phyloP scores from a whole-genome alignment of 1,140 invertebrate species.

The Orussus abietinus region DNA sequence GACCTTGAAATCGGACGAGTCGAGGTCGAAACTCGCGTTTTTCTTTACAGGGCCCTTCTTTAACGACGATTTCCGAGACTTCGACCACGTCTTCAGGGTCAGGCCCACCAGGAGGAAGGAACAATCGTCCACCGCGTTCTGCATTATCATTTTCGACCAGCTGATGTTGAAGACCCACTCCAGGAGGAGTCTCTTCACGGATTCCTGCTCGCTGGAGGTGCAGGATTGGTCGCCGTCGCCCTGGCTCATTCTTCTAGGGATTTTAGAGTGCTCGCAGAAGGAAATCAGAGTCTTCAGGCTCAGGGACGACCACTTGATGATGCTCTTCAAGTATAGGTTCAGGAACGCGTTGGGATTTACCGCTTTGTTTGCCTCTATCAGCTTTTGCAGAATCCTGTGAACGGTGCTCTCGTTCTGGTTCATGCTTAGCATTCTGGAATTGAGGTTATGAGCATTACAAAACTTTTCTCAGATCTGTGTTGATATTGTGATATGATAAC shows the following conservation, averaged over 20 bases:
- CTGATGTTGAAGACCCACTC: conserved; percentile 28
- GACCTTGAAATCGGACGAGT: too few species aligned
- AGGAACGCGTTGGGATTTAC: conserved; percentile 36
- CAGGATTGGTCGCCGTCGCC: too few species aligned
- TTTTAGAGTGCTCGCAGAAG: conserved; percentile 26
- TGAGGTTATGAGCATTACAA: neutral
- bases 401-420: conserved; percentile 42
- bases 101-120: conserved; percentile 32
- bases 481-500: too few species aligned
- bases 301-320: conserved; percentile 36
- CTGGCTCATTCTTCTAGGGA: too few species aligned
- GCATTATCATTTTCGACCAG: conserved; percentile 15
- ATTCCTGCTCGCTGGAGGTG: conserved; percentile 15
- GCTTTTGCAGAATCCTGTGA: conserved; percentile 41
- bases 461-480: neutral
- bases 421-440: conserved; percentile 34
- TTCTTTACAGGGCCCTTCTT: too few species aligned
- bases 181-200: conserved; percentile 27
- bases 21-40: too few species aligned
- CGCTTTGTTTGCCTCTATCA: conserved; percentile 37
- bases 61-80: too few species aligned
- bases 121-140: conserved; percentile 21
- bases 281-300: conserved; percentile 43
- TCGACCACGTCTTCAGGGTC: conserved; percentile 34
- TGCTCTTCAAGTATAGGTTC: conserved; percentile 42